Evolutionary conservation across 2,888 invertebrate genomes (phyloP), one percentile per base, ranked within the genome.

Genomic region (Psococerastis gibbosa): DNA sequence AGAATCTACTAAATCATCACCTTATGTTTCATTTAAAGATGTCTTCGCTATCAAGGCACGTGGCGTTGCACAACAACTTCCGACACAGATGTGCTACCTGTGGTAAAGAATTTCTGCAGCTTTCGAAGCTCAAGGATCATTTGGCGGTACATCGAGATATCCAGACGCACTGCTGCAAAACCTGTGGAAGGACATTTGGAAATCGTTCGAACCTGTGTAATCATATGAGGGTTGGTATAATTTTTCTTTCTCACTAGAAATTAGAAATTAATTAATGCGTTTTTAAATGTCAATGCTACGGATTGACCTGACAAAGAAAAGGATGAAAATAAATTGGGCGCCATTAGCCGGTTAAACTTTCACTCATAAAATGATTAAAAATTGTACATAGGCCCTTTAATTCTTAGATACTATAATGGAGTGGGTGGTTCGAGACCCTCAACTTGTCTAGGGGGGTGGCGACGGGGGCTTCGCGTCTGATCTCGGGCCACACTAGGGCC

Each of bases 71-170:
- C 17, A 33, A 33, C 9, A 17, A 33, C 6, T 15, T 16, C 16
- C 33, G 15, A 5, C 33, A 33, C 33, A 33, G 17, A 33, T 33
- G 33, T 33, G 33, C 15, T 33, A 33, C 15, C 15, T 33, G 33
- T 33, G 33, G 17, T 33, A 33, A 33, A 9, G 15, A 15, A 5
- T 33, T 33, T 33, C 15, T 15, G 15, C 33, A 33, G 15, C 16
- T 15, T 16, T 33, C 15, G 16, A 33, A 16, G 33, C 17, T 33
- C 6, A 33, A 33, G 33, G 16, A 33, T 16, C 33, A 33, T 33
- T 16, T 33, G 33, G 16, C 17, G 15, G 16, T 16, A 9, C 33
- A 33, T 33, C 15, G 33, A 16, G 33, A 17, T 16, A 16, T 33
- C 15, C 33, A 17, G 15, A 15, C 33, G 5, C 17, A 33, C 17